Evolutionary conservation across 2,113 vertebrate species (phyloP).

Genomic region (Dipodomys spectabilis): DNA sequence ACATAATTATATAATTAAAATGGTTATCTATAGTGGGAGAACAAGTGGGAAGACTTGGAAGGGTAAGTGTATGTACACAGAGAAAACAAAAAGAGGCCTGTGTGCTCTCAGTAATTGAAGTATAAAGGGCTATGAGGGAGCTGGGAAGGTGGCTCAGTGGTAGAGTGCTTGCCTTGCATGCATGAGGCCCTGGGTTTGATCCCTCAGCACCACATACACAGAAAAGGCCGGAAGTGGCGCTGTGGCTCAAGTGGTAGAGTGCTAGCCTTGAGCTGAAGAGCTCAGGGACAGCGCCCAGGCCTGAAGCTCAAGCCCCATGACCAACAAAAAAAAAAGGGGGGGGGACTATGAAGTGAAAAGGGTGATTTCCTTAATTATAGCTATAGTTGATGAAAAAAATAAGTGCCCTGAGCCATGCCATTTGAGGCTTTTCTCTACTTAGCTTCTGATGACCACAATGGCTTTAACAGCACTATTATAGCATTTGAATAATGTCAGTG

Average conservation of each 20-base stretch:
- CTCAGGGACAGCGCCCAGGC: too few relatives aligned
- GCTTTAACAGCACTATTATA: not conserved
- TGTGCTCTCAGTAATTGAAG: not conserved
- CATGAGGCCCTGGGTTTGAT: too few relatives aligned
- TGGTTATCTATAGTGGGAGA: not conserved
- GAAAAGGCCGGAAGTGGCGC: too few relatives aligned
- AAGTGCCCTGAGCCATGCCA: not conserved
- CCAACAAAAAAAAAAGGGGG: too few relatives aligned
- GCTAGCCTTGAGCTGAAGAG: too few relatives aligned
- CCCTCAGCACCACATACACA: too few relatives aligned
- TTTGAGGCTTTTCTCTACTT: not conserved
- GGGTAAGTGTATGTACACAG: not conserved
- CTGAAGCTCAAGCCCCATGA: too few relatives aligned
- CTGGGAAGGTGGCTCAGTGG: too few relatives aligned
- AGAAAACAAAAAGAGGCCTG: not conserved
- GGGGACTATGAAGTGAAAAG: not conserved
- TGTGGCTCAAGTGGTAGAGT: too few relatives aligned
- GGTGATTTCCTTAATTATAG: not conserved
- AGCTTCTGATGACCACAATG: not conserved
- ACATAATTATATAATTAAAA: not conserved
- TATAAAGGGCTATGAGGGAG: not conserved
- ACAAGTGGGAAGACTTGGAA: not conserved
- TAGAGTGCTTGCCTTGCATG: too few relatives aligned
- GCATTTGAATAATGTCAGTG: slow-evolving; percentile 9
- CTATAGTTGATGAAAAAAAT: not conserved